Conservation (phyloP, 2,888 invertebrate species). For the Tenthredo distinguenda region DNA sequence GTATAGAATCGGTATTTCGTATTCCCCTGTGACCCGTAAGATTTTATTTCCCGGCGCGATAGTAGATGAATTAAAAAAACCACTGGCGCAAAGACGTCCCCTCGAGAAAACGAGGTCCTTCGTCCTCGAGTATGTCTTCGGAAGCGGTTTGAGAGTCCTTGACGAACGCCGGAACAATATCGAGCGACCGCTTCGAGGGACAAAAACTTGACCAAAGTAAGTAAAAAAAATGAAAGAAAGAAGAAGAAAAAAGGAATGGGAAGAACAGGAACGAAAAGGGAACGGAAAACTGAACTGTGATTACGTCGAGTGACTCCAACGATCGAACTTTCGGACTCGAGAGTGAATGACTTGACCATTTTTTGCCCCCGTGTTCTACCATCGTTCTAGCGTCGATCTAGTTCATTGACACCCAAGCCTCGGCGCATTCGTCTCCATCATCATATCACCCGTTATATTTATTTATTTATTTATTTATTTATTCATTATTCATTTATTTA, state of each 20-base stretch:
- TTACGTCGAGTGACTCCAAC: conserved; percentile 36
- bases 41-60: not conserved
- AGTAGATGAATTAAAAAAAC: not conserved
- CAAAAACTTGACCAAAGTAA: conserved; percentile 29
- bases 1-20: not conserved
- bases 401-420: conserved; percentile 13
- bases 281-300: conserved; percentile 21
- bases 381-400: not conserved
- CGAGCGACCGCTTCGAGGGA: not conserved
- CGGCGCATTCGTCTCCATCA: not conserved
- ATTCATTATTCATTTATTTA: not conserved
- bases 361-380: not conserved
- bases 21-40: not conserved
- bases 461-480: not conserved
- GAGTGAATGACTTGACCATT: conserved; percentile 25
- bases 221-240: not conserved
- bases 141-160: conserved; percentile 16
- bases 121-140: conserved; percentile 20
- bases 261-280: not conserved
- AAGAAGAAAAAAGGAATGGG: not conserved
- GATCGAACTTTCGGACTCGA: conserved; percentile 17
- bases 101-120: conserved; percentile 33
- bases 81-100: not conserved
- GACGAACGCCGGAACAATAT: conserved; percentile 27
- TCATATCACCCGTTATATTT: not conserved